Conservation (phyloP, 64 coral and sea anemone species). For the Actinia tenebrosa region DNA sequence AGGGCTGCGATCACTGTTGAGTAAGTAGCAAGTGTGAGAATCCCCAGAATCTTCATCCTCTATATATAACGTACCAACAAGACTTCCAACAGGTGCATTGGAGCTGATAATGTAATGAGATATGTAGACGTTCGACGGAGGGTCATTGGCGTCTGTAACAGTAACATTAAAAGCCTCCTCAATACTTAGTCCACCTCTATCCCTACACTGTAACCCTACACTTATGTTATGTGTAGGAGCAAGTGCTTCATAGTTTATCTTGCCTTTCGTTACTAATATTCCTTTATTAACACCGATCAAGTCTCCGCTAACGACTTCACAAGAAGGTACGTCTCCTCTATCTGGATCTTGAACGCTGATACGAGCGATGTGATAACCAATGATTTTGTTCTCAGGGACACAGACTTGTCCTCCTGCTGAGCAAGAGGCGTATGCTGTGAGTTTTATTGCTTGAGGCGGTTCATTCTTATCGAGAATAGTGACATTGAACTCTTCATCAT, state of each 20-base stretch:
- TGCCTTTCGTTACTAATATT: constrained; percentile 49
- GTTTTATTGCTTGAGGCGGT: constrained; percentile 31
- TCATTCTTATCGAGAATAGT: constrained; percentile 70
- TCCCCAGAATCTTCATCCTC: constrained; percentile 57
- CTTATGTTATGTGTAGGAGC: constrained; percentile 33
- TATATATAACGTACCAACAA: constrained; percentile 58
- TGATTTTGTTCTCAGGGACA: constrained; percentile 56
- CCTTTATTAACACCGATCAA: constrained; percentile 31
- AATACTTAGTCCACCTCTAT: constrained; percentile 54
- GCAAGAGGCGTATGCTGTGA: constrained; percentile 33
- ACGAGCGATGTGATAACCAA: constrained; percentile 53
- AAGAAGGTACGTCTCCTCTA: constrained; percentile 30
- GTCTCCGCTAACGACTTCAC: constrained; percentile 46
- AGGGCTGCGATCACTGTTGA: constrained; percentile 49
- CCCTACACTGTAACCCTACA: constrained; percentile 50
- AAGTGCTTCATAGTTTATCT: constrained; percentile 60
- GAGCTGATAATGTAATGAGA: constrained; percentile 58
- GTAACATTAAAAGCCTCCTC: constrained; percentile 38
- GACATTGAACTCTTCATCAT: constrained; percentile 42
- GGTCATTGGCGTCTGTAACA: constrained; percentile 55
- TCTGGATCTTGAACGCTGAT: constrained; percentile 53
- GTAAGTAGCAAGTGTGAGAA: constrained; percentile 42
- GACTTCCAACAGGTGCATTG: constrained; percentile 47
- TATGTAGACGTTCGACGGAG: constrained; percentile 38
- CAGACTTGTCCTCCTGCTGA: constrained; percentile 4